A percentile compares a stretch with the other conserved stretches of the same genome.
These are phyloP conservation scores for Pitta sordida DNA, from an alignment of 2,113 vertebrate genomes.

Conservation along the genomic window DNA sequence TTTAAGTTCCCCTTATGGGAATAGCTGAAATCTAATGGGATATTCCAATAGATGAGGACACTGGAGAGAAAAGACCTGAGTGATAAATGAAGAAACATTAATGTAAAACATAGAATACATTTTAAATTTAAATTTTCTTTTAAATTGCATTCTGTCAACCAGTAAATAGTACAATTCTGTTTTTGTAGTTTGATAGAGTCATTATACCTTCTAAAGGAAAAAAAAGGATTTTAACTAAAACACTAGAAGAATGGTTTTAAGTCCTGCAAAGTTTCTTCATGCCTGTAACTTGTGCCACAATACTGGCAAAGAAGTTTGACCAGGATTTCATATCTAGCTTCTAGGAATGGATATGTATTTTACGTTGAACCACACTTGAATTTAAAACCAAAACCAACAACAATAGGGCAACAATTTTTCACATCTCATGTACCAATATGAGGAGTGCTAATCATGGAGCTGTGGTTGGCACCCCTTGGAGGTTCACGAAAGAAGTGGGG, in stretches of 20 bases:
- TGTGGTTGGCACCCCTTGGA: not conserved
- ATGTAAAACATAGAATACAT: not conserved
- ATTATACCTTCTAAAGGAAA: not conserved
- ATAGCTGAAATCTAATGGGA: not conserved
- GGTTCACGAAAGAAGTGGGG: not conserved
- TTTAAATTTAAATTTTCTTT: too few relatives aligned
- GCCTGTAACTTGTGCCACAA: not conserved
- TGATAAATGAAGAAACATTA: not conserved
- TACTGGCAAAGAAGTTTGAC: not conserved
- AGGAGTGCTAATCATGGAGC: not conserved
- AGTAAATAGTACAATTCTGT: not conserved
- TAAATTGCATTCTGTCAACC: not conserved
- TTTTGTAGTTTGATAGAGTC: not conserved
- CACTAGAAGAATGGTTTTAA: too few relatives aligned
- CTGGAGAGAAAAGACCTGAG: not conserved
- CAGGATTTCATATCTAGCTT: not conserved
- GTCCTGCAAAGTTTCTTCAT: not conserved
- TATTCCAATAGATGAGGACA: not conserved
- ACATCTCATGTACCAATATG: not conserved
- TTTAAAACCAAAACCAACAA: not conserved
- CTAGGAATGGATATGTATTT: not conserved
- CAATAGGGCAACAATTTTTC: not conserved
- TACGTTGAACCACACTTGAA: not conserved
- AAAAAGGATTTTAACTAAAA: not conserved
- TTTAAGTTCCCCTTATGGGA: not conserved